A percentile compares a stretch with the other conserved stretches of the same genome.
phyloP scores from a whole-genome alignment of 2,888 invertebrate species.

The Scaptomyza reducta region DNA sequence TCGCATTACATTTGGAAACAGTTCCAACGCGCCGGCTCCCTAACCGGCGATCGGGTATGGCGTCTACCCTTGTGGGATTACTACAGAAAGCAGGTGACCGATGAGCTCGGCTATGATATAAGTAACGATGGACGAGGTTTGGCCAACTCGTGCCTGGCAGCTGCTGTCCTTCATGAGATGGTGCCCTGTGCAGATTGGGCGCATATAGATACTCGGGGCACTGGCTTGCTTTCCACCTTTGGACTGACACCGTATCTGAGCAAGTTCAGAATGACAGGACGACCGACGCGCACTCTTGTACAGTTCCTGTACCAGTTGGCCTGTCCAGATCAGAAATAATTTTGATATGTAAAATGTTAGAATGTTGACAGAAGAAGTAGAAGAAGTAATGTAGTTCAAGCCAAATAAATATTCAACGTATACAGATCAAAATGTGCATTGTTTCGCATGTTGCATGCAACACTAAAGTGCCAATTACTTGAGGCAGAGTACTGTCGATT shows the following conservation, averaged over 20 bases:
- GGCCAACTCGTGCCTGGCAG: slow-evolving; percentile 88
- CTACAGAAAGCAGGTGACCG: slow-evolving; percentile 78
- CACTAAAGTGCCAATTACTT: too few relatives aligned
- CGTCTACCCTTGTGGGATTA: slow-evolving; percentile 86
- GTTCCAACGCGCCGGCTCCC: slow-evolving; percentile 85
- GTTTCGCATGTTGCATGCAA: too few relatives aligned
- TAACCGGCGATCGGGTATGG: slow-evolving; percentile 87
- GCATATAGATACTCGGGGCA: slow-evolving; percentile 90
- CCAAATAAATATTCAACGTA: too few relatives aligned
- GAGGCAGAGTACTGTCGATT: too few relatives aligned
- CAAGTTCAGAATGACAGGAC: slow-evolving; percentile 86
- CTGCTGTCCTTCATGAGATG: slow-evolving; percentile 89
- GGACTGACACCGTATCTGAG: slow-evolving; percentile 87
- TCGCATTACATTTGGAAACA: slow-evolving; percentile 85
- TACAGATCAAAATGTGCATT: too few relatives aligned
- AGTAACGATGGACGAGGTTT: slow-evolving; percentile 86
- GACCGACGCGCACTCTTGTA: slow-evolving; percentile 87
- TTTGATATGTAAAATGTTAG: too few relatives aligned
- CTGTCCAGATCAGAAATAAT: slow-evolving; percentile 76
- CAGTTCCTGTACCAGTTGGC: slow-evolving; percentile 85
- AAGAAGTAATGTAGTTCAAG: too few relatives aligned
- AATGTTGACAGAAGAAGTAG: too few relatives aligned
- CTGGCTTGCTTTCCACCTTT: slow-evolving; percentile 86
- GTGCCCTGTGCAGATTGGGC: slow-evolving; percentile 88
- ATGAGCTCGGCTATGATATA: slow-evolving; percentile 85